Percentiles rank a stretch among this genome's conserved stretches.
phyloP scores from a whole-genome alignment of 2,888 invertebrate species.

The Campoplex nolae region DNA sequence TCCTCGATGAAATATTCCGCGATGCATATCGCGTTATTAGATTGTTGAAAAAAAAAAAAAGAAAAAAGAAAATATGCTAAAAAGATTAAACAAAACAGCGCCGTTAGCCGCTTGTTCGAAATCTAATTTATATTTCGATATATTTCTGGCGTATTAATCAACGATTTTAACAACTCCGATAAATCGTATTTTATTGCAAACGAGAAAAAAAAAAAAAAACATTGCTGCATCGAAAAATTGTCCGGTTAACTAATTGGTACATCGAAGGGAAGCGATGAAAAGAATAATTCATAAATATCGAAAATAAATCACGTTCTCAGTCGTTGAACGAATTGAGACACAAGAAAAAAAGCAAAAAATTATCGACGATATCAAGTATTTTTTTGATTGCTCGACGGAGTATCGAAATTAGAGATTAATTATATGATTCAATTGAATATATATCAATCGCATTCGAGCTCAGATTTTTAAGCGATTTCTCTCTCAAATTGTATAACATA shows the following conservation, averaged over 20 bases:
- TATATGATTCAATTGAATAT: neutral
- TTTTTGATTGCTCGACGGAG: neutral
- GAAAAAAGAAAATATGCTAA: neutral
- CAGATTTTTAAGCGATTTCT: neutral
- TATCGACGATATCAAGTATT: neutral
- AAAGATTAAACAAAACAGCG: neutral
- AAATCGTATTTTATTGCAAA: neutral
- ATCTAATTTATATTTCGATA: neutral
- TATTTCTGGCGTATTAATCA: neutral
- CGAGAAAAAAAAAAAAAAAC: neutral
- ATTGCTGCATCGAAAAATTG: neutral
- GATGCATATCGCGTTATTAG: slow-evolving; percentile 24
- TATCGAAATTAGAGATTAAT: neutral
- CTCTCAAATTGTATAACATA: neutral
- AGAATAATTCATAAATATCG: neutral
- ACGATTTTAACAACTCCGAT: neutral
- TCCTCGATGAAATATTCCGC: slow-evolving; percentile 44
- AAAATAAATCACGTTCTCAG: neutral
- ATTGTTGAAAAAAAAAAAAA: neutral
- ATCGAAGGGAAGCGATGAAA: neutral
- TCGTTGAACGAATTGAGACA: neutral
- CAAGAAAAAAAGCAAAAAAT: neutral
- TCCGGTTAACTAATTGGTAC: slow-evolving; percentile 8
- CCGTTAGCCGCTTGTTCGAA: neutral
- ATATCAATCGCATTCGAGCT: neutral